Conservation (phyloP, 2,797 vertebrate genomes). For the Valencia hispanica region DNA sequence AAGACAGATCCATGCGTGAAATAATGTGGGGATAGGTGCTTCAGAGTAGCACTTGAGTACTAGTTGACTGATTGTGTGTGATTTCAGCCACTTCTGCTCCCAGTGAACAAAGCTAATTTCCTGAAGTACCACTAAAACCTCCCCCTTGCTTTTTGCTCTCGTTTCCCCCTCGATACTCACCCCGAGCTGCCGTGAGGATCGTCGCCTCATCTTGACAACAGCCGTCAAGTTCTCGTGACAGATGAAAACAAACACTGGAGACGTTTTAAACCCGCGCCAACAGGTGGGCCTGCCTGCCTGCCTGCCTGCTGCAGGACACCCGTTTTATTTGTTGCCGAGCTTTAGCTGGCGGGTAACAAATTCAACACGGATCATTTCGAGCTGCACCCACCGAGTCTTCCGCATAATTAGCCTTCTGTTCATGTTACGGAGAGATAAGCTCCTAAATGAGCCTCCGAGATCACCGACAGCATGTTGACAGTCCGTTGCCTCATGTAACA, state of each 20-base stretch:
- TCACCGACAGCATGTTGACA: constrained; percentile 37
- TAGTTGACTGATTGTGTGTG: neutral
- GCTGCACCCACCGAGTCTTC: neutral
- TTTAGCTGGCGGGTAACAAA: constrained; percentile 43
- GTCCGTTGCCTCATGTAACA: constrained; percentile 44
- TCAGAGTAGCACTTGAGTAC: neutral
- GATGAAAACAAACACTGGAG: neutral
- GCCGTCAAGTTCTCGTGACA: neutral
- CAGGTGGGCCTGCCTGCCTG: constrained; percentile 38
- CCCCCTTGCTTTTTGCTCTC: neutral
- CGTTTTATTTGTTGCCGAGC: neutral
- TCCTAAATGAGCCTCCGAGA: neutral
- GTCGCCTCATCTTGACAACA: neutral
- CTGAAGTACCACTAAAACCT: neutral
- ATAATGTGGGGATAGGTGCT: too few relatives aligned
- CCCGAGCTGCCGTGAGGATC: neutral
- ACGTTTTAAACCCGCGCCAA: constrained; percentile 7
- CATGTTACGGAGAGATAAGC: rapidly evolving
- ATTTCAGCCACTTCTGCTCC: neutral
- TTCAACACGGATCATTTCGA: neutral
- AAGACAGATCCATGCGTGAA: too few relatives aligned
- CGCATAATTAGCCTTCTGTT: neutral
- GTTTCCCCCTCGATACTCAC: neutral
- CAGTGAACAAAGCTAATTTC: neutral
- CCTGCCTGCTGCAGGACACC: constrained; percentile 6